Evolutionary conservation across 2,888 invertebrate species (phyloP), one percentile per base, ranked within the genome.

Genomic region (Parochlus steinenii): DNA sequence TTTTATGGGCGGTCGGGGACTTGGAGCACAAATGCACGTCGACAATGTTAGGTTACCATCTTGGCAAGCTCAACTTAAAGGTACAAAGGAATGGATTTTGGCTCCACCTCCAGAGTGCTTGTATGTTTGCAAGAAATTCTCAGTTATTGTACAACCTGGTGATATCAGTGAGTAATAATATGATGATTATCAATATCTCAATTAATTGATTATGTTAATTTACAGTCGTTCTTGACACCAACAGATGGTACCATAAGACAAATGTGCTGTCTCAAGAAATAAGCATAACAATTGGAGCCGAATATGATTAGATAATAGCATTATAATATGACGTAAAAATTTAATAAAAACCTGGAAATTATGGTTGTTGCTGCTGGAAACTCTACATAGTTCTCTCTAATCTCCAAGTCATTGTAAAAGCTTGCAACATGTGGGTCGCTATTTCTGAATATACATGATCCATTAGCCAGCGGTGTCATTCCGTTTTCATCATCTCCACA

Each of bases 21-120:
- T 82, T 49, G 95, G 95, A 0, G 93, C 93, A 0, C 85, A 90
- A 47, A 79, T 95, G 80, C 95, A 95, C 56, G 92, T 95, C 44
- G 95, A 95, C 59, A 83, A 90, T 41, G 95, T 95, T 32, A 71
- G 74, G 33, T 72, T 85, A 57, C 85, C 92, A 37, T 95, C 93
- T 3, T 95, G 95, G 95, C 95, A 97, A 61, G 93, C 93, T 1
- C 95, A 95, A 63, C 65, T 95, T 31, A 71, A 71, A 33, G 93
- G 95, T 1, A 70, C 64, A 45, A 97, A 97, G 57, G 64, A 67
- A 41, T 95, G 95, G 95, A 67, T 71, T 37, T 62, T 95, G 40
- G 79, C 86, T 44, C 92, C 95, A 6, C 92, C 93, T 2, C 81
- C 86, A 0, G 95, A 95, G 61, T 95, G 95, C 53, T 71, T 75